phyloP scores from a whole-genome alignment of 2,888 invertebrate genomes.

The Campoplex capitator region DNA sequence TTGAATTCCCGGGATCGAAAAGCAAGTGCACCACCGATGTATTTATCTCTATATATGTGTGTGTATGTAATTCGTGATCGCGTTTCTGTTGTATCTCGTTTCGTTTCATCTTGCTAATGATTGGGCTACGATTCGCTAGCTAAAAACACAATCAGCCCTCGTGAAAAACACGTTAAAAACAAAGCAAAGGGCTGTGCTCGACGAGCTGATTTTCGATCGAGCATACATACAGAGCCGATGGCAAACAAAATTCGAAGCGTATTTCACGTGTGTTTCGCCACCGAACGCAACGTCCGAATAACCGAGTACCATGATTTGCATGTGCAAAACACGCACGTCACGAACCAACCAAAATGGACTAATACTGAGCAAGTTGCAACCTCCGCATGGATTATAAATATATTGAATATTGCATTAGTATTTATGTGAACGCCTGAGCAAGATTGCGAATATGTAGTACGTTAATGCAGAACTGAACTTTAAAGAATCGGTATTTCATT shows the following conservation, averaged over 20 bases:
- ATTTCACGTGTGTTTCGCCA: conserved; percentile 22
- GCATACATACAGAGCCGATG: conserved; percentile 33
- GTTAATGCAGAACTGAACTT: not conserved
- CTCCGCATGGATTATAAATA: not conserved
- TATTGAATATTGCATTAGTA: not conserved
- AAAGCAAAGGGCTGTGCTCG: conserved; percentile 48
- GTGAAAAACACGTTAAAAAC: conserved; percentile 79
- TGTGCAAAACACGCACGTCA: conserved; percentile 77
- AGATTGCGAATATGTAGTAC: not conserved
- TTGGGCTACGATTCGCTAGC: conserved; percentile 77
- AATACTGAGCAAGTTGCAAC: conserved; percentile 5
- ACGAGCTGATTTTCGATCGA: conserved; percentile 61
- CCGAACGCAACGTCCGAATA: conserved; percentile 24
- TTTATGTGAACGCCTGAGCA: not conserved
- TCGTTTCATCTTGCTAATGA: conserved; percentile 75
- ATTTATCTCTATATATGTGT: conserved; percentile 20
- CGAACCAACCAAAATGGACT: conserved; percentile 69
- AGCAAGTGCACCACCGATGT: conserved; percentile 26
- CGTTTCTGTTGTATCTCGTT: conserved; percentile 61
- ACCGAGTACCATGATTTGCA: conserved; percentile 73
- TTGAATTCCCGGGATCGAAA: conserved; percentile 56
- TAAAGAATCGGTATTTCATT: not conserved
- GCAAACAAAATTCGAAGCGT: conserved; percentile 46
- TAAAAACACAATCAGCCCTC: conserved; percentile 78
- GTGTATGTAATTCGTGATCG: conserved; percentile 58